Base-by-base conservation (phyloP, 2,113 vertebrate genomes). In the Rhineura floridana region DNA sequence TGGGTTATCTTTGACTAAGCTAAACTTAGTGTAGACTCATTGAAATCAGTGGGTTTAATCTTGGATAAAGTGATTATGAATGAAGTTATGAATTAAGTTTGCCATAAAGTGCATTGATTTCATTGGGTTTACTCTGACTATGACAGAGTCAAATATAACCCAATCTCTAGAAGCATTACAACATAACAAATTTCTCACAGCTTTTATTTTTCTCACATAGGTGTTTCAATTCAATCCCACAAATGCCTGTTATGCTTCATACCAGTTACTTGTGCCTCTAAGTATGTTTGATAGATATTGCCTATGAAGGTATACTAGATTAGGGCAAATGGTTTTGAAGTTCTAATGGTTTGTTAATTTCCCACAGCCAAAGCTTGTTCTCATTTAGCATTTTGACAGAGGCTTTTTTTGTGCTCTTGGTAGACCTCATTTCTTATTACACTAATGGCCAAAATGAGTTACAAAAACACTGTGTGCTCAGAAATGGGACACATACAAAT, bases 261-360 rank as follows among this genome's bases (percentile, higher is more conserved):
- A 76, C 72, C 42, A 42, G n/a, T n/a, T 65, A 82, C n/a, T 44
- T 67, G 19, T 63, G 33, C n/a, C 65, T 85, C n/a, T n/a, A 73
- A 67, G 55, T 65, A 72, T 65, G 15, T 65, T 78, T 84, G 70
- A 84, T 48, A 83, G 73, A 78, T 88, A 67, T 30, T 88, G 48
- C 28, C 59, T 25, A 52, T 69, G 72, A 78, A 83, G 33, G 52
- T 81, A 79, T 46, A 85, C 79, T n/a, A 85, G 21, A 65, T 86
- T 81, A 80, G 30, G 44, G n/a, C 36, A 65, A 76, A 75, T 69
- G 15, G 28, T 86, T 46, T 3, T 36, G 52, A 75, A 75, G 86
- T 55, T 82, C 17, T 90, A 86, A 72, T 85, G 80, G 69, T 62
- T 81, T 86, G 69, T 63, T 81, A 81, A 63, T 83, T 88, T 86